A percentile compares a stretch with the other conserved stretches of the same genome.
Evolutionary conservation across 2,113 vertebrate species (phyloP).

Genomic region (Mola mola): DNA sequence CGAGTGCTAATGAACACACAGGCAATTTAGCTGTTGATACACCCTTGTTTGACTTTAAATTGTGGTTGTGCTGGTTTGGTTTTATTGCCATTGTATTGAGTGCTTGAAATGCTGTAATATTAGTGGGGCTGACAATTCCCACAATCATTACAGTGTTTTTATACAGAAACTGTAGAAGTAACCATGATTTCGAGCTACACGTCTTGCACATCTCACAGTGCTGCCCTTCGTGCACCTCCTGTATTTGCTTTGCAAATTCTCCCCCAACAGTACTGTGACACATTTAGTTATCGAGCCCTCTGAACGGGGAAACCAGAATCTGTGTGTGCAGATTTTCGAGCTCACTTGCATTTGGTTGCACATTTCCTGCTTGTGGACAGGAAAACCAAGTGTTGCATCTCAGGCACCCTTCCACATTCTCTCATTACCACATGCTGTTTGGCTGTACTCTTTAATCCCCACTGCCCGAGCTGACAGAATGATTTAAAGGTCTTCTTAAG

Average conservation of each 20-base stretch:
- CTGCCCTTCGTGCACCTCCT: constrained; percentile 47
- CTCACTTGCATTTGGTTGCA: background rate
- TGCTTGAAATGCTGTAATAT: too few relatives aligned
- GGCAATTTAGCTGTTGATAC: too few relatives aligned
- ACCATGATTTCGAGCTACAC: constrained; percentile 22
- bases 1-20: too few relatives aligned
- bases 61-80: too few relatives aligned
- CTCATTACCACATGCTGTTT: constrained; percentile 31
- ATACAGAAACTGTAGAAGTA: constrained; percentile 12
- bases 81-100: background rate
- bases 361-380: constrained; percentile 33
- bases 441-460: constrained; percentile 29
- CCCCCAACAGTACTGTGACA: constrained; percentile 32
- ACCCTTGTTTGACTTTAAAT: too few relatives aligned
- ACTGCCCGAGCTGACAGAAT: constrained; percentile 35
- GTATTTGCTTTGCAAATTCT: constrained; percentile 73
- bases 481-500: constrained; percentile 45
- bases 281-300: constrained; percentile 28
- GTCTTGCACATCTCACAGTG: constrained; percentile 26
- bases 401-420: constrained; percentile 32
- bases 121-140: constrained; percentile 1
- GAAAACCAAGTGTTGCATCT: constrained; percentile 34
- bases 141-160: too few relatives aligned
- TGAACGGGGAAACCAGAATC: constrained; percentile 4
- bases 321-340: too few relatives aligned